Conservation (phyloP, 2,797 vertebrate genomes). For the Poeciliopsis turneri region DNA sequence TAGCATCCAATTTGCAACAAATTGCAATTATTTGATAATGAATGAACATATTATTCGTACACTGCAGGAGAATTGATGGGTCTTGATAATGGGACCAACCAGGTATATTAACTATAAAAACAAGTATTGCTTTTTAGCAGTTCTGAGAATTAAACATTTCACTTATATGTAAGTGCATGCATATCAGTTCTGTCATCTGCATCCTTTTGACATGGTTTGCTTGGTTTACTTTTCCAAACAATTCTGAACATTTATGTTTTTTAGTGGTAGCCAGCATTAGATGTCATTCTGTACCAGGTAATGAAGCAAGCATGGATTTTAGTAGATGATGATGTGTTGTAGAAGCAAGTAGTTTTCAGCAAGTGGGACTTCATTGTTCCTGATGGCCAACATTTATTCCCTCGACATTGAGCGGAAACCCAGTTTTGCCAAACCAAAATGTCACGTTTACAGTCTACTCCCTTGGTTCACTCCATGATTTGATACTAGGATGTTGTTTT, state of each 20-base stretch:
- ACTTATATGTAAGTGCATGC: not conserved
- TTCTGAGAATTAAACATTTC: not conserved
- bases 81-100: conserved; percentile 91
- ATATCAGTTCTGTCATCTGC: not conserved
- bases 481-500: conserved; percentile 9
- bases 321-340: conserved; percentile 92
- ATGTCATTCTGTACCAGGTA: conserved; percentile 97
- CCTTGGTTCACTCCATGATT: not conserved
- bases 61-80: conserved; percentile 93
- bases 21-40: not conserved
- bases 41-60: not conserved
- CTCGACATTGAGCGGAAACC: not conserved
- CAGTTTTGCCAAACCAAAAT: not conserved
- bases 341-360: conserved; percentile 78
- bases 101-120: not conserved
- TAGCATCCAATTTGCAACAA: not conserved
- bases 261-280: conserved; percentile 96
- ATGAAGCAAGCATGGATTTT: conserved; percentile 91
- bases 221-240: not conserved
- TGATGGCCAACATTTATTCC: not conserved
- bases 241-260: not conserved
- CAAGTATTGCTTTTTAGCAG: not conserved
- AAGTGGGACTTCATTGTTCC: not conserved
- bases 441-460: not conserved
- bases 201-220: not conserved